Conservation (phyloP, 92 coral and sea anemone species). For the Phenganax marumi region DNA sequence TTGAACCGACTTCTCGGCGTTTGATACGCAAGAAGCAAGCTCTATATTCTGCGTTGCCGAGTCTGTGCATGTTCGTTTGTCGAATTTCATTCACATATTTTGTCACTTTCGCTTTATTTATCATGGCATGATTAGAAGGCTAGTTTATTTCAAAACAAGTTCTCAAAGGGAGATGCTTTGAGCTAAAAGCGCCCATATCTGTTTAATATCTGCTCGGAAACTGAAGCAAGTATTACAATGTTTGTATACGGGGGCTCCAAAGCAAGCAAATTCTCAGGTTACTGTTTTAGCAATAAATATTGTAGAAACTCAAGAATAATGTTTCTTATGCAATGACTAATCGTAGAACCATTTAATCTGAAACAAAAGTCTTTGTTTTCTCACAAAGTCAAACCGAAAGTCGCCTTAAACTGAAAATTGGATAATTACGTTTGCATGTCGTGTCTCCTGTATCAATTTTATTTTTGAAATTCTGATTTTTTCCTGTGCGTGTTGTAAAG, state of each 20-base stretch:
- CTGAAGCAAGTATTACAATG: neutral
- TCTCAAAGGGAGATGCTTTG: neutral
- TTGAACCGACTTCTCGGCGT: neutral
- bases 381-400: neutral
- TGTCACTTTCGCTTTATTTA: neutral
- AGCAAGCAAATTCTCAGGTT: neutral
- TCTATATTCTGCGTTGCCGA: neutral
- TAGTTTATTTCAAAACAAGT: neutral
- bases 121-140: neutral
- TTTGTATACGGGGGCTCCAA: neutral
- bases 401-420: constrained; percentile 9
- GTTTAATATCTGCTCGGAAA: neutral
- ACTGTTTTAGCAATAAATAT: neutral
- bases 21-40: neutral
- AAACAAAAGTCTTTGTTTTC: constrained; percentile 6
- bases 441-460: neutral
- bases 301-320: neutral
- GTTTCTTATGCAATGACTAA: neutral
- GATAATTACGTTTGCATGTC: neutral
- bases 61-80: constrained; percentile 13
- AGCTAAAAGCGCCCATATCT: neutral
- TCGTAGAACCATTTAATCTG: neutral
- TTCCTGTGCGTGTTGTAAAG: neutral
- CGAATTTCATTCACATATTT: neutral
- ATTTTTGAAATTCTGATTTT: neutral